Conservation (phyloP, 2,888 invertebrate species). For the Acleris emargana region DNA sequence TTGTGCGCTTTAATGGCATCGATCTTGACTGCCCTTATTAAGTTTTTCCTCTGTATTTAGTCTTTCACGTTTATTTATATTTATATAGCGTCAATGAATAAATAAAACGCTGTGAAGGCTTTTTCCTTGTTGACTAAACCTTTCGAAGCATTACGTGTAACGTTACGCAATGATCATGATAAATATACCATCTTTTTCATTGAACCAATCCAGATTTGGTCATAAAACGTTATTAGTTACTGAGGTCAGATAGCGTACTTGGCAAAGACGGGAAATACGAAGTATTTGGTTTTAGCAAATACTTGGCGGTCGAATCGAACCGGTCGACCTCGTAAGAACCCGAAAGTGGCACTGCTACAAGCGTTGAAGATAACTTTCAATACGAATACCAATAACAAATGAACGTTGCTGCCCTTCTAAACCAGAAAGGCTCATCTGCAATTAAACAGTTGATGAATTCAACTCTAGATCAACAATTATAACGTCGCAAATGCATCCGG, state of each 20-base stretch:
- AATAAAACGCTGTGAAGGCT: constrained; percentile 13
- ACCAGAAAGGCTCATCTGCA: too few species aligned
- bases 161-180: neutral
- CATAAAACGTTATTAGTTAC: constrained; percentile 23
- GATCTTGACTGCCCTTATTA: neutral
- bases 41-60: neutral
- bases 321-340: constrained; percentile 60
- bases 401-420: constrained; percentile 39
- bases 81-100: neutral
- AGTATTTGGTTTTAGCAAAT: constrained; percentile 37
- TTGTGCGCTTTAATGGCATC: too few species aligned
- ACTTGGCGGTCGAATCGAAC: constrained; percentile 43
- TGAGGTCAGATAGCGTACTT: constrained; percentile 22
- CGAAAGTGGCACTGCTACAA: constrained; percentile 47
- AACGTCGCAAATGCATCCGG: too few species aligned
- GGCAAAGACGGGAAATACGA: constrained; percentile 32
- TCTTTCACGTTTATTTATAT: constrained; percentile 5
- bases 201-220: constrained; percentile 17
- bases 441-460: too few species aligned
- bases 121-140: constrained; percentile 18
- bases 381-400: constrained; percentile 69
- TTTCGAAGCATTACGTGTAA: too few species aligned
- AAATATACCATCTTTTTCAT: constrained; percentile 2
- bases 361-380: constrained; percentile 73
- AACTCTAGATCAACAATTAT: too few species aligned